A percentile compares a stretch with the other conserved stretches of the same genome.
Conservation (phyloP, 2,888 invertebrate genomes). For the Trichopoda pennipes region DNA sequence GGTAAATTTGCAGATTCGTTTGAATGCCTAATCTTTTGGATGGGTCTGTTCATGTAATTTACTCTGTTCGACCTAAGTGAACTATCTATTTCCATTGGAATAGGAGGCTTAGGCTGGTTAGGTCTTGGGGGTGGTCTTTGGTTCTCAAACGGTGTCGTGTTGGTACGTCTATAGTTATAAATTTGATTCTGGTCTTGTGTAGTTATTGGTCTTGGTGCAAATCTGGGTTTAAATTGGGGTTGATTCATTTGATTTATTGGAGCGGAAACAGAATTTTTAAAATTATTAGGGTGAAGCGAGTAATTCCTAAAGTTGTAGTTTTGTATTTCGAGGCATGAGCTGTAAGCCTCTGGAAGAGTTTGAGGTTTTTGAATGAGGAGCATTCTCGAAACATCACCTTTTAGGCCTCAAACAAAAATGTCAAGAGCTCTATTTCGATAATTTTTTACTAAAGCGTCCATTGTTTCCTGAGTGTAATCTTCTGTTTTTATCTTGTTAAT, state of each 20-base stretch:
- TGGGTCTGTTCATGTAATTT: slow-evolving; percentile 23
- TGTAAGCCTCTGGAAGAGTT: slow-evolving; percentile 40
- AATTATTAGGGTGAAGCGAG: slow-evolving; percentile 8
- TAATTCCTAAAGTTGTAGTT: slow-evolving; percentile 24
- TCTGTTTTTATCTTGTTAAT: slow-evolving; percentile 69
- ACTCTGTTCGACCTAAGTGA: background rate
- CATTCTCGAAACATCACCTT: slow-evolving; percentile 55
- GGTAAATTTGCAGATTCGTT: slow-evolving; percentile 9
- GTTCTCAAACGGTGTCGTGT: background rate
- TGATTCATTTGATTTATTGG: slow-evolving; percentile 19
- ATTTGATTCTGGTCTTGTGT: slow-evolving; percentile 16
- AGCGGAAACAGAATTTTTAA: slow-evolving; percentile 8
- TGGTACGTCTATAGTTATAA: slow-evolving; percentile 4
- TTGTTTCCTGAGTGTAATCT: slow-evolving; percentile 63
- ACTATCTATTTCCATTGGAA: slow-evolving; percentile 4
- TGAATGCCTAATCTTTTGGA: background rate
- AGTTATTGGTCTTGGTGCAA: slow-evolving; percentile 9
- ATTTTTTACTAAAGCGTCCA: slow-evolving; percentile 55
- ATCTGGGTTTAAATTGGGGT: slow-evolving; percentile 6
- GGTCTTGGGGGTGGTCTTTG: slow-evolving; percentile 17
- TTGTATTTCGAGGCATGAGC: slow-evolving; percentile 39
- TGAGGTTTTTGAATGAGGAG: slow-evolving; percentile 20
- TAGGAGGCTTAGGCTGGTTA: slow-evolving; percentile 7
- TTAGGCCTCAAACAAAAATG: slow-evolving; percentile 61
- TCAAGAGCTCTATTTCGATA: slow-evolving; percentile 69